These are phyloP conservation scores for Pteronotus mesoamericanus DNA, from an alignment of 2,797 vertebrate species.

Conservation along the genomic window DNA sequence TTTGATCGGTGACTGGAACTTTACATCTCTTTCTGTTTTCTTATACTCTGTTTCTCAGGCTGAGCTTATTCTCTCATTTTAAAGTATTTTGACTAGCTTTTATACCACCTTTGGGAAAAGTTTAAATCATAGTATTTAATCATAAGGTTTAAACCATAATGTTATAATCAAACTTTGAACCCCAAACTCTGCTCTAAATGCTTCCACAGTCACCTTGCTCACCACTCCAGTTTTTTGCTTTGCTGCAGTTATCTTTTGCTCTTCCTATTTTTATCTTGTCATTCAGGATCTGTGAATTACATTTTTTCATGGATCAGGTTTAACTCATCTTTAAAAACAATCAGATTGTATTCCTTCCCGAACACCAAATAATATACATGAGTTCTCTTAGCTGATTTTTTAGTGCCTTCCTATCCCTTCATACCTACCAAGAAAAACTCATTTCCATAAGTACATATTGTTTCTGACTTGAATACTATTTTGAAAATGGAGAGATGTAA, in stretches of 20 bases:
- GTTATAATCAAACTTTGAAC: neutral
- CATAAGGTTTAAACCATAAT: neutral
- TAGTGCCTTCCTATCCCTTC: neutral
- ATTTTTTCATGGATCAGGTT: neutral
- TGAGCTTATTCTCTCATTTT: neutral
- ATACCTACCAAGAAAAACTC: neutral
- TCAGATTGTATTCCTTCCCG: neutral
- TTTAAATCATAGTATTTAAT: neutral
- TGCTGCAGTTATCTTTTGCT: neutral
- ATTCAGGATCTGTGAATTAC: neutral
- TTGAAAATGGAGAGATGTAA: neutral
- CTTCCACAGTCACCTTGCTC: neutral
- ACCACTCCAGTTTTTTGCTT: neutral
- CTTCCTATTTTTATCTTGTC: neutral
- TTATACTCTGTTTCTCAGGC: neutral
- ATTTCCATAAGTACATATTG: neutral
- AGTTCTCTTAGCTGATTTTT: neutral
- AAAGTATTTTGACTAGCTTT: conserved; percentile 20
- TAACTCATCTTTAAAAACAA: neutral
- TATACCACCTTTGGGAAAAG: neutral
- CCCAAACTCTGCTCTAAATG: neutral
- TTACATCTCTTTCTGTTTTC: conserved; percentile 2
- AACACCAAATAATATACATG: neutral
- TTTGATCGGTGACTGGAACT: neutral
- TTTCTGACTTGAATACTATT: neutral